phyloP scores from a whole-genome alignment of 2,888 invertebrate genomes.

The Ectemnius lituratus region DNA sequence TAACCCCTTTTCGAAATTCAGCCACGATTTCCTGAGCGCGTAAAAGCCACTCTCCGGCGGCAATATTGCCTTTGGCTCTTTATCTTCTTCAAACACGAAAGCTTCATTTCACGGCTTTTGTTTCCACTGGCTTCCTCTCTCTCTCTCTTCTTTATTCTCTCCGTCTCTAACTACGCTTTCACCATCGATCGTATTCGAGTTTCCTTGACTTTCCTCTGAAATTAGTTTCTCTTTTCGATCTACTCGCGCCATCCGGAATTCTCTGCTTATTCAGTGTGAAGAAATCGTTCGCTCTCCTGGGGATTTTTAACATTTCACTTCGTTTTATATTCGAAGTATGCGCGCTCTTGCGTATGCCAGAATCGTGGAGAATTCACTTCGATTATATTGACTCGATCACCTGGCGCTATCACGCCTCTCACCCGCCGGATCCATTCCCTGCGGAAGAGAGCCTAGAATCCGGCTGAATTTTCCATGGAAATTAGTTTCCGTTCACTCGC shows the following conservation, averaged over 20 bases:
- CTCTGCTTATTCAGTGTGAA: not conserved
- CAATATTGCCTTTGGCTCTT: slow-evolving; percentile 34
- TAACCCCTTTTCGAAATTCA: not conserved
- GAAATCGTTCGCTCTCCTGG: not conserved
- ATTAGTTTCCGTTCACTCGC: slow-evolving; percentile 44
- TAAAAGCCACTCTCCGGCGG: not conserved
- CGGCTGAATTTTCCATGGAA: slow-evolving; percentile 31
- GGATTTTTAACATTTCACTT: not conserved
- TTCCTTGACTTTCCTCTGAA: slow-evolving; percentile 45
- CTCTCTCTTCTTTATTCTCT: slow-evolving; percentile 9
- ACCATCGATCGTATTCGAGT: slow-evolving; percentile 30
- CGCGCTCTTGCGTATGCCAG: not conserved
- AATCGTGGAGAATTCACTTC: not conserved
- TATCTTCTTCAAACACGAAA: slow-evolving; percentile 45
- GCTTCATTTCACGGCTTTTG: slow-evolving; percentile 47
- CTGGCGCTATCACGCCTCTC: not conserved
- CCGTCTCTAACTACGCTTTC: slow-evolving; percentile 31
- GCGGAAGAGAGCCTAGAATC: not conserved
- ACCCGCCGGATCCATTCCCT: not conserved
- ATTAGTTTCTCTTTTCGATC: slow-evolving; percentile 38
- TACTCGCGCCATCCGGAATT: not conserved
- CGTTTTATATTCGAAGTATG: not conserved
- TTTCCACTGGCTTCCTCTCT: slow-evolving; percentile 20
- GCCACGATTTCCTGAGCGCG: not conserved
- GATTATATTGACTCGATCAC: too few relatives aligned